These are phyloP conservation scores for Acleris laterana DNA, from an alignment of 2,888 invertebrate genomes.

Conservation along the genomic window DNA sequence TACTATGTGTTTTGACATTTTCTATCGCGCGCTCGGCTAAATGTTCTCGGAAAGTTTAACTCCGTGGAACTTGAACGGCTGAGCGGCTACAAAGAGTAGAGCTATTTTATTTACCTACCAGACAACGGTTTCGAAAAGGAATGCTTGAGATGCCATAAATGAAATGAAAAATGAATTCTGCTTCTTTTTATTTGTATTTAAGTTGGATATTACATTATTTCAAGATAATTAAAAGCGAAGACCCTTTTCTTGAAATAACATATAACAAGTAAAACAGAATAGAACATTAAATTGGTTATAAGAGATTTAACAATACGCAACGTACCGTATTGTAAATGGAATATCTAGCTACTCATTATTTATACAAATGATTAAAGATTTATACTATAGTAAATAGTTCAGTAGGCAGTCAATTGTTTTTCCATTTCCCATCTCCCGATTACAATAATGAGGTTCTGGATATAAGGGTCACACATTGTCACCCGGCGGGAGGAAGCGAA, in stretches of 20 bases:
- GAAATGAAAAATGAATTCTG: constrained; percentile 24
- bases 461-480: constrained; percentile 56
- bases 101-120: constrained; percentile 34
- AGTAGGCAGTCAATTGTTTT: constrained; percentile 43
- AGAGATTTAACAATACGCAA: too few relatives aligned
- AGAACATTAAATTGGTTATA: too few relatives aligned
- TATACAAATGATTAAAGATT: not conserved
- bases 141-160: constrained; percentile 27
- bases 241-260: not conserved
- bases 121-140: constrained; percentile 18
- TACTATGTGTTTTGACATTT: constrained; percentile 62
- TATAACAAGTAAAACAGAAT: not conserved
- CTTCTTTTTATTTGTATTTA: constrained; percentile 1
- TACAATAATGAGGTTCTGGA: constrained; percentile 56
- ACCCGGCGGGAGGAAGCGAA: constrained; percentile 47
- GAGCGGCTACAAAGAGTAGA: constrained; percentile 20
- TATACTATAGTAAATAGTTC: constrained; percentile 20
- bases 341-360: not conserved
- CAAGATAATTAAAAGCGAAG: not conserved
- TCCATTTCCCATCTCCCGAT: constrained; percentile 54
- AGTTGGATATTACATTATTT: not conserved
- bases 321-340: too few relatives aligned
- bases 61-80: constrained; percentile 18
- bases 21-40: constrained; percentile 42
- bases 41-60: constrained; percentile 24